A percentile compares a stretch with the other conserved stretches of the same genome.
Conservation (phyloP, 2,113 vertebrate genomes). For the Platichthys flesus region DNA sequence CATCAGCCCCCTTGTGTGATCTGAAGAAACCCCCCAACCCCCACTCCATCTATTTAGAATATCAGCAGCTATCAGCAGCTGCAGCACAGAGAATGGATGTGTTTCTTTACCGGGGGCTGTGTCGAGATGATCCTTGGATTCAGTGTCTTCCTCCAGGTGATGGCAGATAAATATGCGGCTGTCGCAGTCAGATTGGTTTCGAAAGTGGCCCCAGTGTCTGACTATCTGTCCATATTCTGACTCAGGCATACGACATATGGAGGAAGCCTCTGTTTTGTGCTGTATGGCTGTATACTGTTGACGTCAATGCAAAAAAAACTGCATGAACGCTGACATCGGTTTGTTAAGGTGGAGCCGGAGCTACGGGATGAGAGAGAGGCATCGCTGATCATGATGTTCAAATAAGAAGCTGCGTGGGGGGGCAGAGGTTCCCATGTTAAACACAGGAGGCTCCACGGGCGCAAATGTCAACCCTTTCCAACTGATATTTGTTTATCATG, state of each 20-base stretch:
- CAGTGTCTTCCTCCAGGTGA: slow-evolving; percentile 46
- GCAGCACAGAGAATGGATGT: slow-evolving; percentile 41
- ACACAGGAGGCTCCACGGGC: background rate
- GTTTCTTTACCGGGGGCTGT: slow-evolving; percentile 68
- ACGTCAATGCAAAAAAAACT: slow-evolving; percentile 81
- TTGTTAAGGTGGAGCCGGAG: slow-evolving; percentile 78
- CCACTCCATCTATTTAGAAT: slow-evolving; percentile 51
- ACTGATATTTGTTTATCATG: background rate
- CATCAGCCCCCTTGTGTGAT: slow-evolving; percentile 16
- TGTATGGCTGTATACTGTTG: slow-evolving; percentile 74
- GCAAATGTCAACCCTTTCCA: background rate
- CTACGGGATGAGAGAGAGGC: background rate
- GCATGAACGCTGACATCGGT: slow-evolving; percentile 72
- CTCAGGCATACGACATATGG: slow-evolving; percentile 60
- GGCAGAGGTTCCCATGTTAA: rapidly evolving
- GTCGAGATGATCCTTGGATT: slow-evolving; percentile 59
- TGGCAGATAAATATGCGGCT: slow-evolving; percentile 38
- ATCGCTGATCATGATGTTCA: background rate
- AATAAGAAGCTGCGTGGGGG: background rate
- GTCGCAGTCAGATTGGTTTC: slow-evolving; percentile 52
- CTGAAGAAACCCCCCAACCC: slow-evolving; percentile 45
- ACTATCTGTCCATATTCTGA: slow-evolving; percentile 62
- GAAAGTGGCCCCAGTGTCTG: slow-evolving; percentile 23
- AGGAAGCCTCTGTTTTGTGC: slow-evolving; percentile 73
- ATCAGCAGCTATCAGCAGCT: slow-evolving; percentile 51